These are phyloP conservation scores for Pollimyrus isidori DNA, from an alignment of 2,113 vertebrate species.

Conservation along the genomic window DNA sequence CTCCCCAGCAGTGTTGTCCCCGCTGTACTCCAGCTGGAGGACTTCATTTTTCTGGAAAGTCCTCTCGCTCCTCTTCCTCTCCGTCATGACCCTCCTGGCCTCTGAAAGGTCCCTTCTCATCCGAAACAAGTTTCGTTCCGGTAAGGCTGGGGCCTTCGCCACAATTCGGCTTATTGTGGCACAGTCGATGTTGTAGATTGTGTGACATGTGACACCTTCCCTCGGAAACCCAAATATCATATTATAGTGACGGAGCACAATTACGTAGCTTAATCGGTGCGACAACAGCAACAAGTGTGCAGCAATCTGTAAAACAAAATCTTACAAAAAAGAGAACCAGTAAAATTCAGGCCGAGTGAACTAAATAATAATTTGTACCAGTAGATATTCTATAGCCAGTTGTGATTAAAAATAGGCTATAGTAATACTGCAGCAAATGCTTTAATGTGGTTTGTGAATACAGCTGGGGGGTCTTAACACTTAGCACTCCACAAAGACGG, in stretches of 20 bases:
- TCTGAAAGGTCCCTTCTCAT: constrained; percentile 84
- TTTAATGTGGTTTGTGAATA: background rate
- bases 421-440: background rate
- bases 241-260: background rate
- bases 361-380: background rate
- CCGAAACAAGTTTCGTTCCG: constrained; percentile 85
- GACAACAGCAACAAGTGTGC: background rate
- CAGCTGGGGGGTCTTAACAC: background rate
- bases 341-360: background rate
- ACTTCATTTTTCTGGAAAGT: constrained; percentile 36
- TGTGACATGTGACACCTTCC: background rate
- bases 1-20: constrained; percentile 38
- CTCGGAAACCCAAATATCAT: background rate
- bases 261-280: background rate
- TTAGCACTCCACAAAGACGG: background rate
- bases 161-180: background rate
- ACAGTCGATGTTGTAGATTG: background rate
- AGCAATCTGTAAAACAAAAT: background rate
- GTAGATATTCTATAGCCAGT: background rate
- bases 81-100: constrained; percentile 75
- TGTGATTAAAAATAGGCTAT: background rate
- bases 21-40: constrained; percentile 28
- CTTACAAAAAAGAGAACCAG: background rate
- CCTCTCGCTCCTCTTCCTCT: constrained; percentile 37
- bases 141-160: constrained; percentile 54